phyloP scores from a whole-genome alignment of 37 sponge, comb jelly and placozoan genomes.

The Dysidea cf. avara region DNA sequence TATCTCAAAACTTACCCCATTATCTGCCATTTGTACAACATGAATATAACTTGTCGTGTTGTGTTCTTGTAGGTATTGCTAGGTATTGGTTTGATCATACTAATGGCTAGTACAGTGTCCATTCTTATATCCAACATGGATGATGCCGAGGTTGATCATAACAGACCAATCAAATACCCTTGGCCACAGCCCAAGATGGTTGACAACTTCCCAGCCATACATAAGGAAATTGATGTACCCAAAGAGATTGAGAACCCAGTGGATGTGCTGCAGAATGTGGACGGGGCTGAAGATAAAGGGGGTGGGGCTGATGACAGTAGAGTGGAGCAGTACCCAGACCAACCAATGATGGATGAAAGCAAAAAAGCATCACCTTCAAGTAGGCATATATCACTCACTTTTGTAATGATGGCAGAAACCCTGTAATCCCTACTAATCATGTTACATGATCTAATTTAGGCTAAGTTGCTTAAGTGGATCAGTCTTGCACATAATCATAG shows the following conservation, averaged over 20 bases:
- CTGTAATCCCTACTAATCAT: too few relatives aligned
- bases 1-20: too few relatives aligned
- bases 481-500: too few relatives aligned
- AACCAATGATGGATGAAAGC: slow-evolving; percentile 1
- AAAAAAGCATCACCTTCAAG: too few relatives aligned
- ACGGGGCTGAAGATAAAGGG: background rate
- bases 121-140: background rate
- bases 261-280: background rate
- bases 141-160: background rate
- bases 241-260: background rate
- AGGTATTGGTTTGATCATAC: background rate
- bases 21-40: too few relatives aligned
- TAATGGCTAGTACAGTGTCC: too few relatives aligned
- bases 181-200: background rate
- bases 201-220: background rate
- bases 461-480: too few relatives aligned
- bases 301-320: background rate
- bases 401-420: too few relatives aligned
- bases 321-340: background rate
- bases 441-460: too few relatives aligned
- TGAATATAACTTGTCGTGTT: too few relatives aligned
- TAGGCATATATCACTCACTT: too few relatives aligned
- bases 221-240: background rate
- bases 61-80: background rate
- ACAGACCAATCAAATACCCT: background rate